These are phyloP conservation scores for Torymus texanus DNA, from an alignment of 2,888 invertebrate genomes.

Conservation along the genomic window DNA sequence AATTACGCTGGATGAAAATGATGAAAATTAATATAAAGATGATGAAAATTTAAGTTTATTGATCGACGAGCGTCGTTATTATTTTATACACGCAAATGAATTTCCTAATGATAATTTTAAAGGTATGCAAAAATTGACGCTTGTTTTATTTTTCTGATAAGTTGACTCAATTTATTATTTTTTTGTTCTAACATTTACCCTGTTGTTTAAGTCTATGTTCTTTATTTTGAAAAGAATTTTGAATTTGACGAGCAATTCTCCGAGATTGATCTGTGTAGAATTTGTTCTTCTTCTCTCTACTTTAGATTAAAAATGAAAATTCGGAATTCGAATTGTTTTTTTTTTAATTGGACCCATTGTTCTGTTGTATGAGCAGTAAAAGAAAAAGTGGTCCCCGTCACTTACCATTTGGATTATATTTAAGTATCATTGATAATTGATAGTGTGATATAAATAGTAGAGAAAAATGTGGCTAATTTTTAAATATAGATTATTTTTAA, in stretches of 20 bases:
- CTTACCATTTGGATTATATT: slow-evolving; percentile 7
- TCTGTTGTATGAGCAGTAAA: slow-evolving; percentile 31
- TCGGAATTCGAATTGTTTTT: not conserved
- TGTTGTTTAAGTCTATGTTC: slow-evolving; percentile 47
- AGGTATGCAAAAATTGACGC: slow-evolving; percentile 40
- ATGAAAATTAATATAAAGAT: slow-evolving; percentile 14
- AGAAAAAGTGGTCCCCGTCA: slow-evolving; percentile 40
- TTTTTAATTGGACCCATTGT: slow-evolving; percentile 43
- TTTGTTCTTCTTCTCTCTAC: slow-evolving; percentile 1
- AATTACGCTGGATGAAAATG: slow-evolving; percentile 2
- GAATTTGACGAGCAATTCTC: slow-evolving; percentile 41
- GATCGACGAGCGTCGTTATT: not conserved
- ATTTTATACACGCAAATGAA: slow-evolving; percentile 24
- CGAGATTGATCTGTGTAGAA: slow-evolving; percentile 29
- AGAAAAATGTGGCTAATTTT: slow-evolving; percentile 12
- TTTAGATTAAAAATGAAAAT: slow-evolving; percentile 14
- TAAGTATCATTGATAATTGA: not conserved
- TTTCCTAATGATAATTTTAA: slow-evolving; percentile 32
- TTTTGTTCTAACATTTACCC: slow-evolving; percentile 48
- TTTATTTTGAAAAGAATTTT: slow-evolving; percentile 33
- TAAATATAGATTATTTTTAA: too few species aligned
- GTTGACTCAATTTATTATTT: slow-evolving; percentile 36
- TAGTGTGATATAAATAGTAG: not conserved
- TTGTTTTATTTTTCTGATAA: slow-evolving; percentile 17
- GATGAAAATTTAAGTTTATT: slow-evolving; percentile 13